Base-by-base conservation (phyloP, 2,113 vertebrate genomes). In the Antennarius striatus region DNA sequence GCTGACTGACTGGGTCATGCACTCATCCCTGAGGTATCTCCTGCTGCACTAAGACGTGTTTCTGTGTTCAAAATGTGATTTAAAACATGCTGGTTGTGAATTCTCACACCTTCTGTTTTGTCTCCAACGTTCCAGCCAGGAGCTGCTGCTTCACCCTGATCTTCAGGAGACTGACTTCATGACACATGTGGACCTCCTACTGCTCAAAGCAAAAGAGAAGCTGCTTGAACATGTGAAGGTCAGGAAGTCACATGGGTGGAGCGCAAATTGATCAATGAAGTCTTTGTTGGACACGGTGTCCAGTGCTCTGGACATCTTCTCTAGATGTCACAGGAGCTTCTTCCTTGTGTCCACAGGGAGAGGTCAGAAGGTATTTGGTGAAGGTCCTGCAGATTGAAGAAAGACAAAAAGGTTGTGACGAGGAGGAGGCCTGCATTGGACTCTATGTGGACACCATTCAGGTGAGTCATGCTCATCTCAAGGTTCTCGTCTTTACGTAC, bases 371-470 rank as follows among this genome's bases (percentile, higher is more conserved):
- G 1, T 30, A 0, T 0, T 64, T 88, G 42, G 40, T 13, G 9
- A 67, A 15, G 3, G 82, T 84, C 40, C 57, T 71, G 67, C 59
- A 85, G 67, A 16, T 22, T 1, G 39, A 81, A 28, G n/a, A 0
- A 10, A 3, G 3, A 1, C 43, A 56, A 15, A 8, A 11, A 8
- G 10, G 10, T 9, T 11, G 3, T 8, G 28, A 40, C 3, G 10
- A 0, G 10, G 81, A 88, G 0, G 88, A 92, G 48, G 29, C 14
- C 11, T 84, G 72, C 0, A 16, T 85, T 40, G 4, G 43, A 30
- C 46, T 91, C 8, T 73, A 90, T 7, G 1, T 91, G 15, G 90
- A 92, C 76, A 68, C 68, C 3, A 87, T 86, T 64, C 75, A 83
- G 82, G 91, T 91, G 39, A 6, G 36, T 17, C 46, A 14, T n/a